Percentiles rank a stretch among this genome's conserved stretches.
phyloP scores from a whole-genome alignment of 1,140 invertebrate species.

The Orussus abietinus region DNA sequence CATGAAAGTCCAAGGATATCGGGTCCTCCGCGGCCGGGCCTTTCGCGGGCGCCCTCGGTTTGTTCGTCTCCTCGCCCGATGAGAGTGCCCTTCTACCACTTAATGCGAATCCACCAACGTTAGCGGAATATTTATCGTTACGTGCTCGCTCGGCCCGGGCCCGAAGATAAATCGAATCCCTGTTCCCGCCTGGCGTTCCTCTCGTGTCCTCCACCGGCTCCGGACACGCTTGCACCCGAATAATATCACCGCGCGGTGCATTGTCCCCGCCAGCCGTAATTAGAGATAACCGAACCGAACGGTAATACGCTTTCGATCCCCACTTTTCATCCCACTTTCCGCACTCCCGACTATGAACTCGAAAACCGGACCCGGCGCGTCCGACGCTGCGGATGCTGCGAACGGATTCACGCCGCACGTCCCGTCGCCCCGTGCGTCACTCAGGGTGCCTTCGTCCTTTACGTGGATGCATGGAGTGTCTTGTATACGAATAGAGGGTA shows the following conservation, averaged over 20 bases:
- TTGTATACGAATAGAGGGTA: too few species aligned
- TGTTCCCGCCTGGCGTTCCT: constrained; percentile 19
- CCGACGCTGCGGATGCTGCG: too few species aligned
- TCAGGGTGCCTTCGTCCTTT: too few species aligned
- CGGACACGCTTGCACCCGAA: constrained; percentile 12
- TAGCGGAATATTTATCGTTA: constrained; percentile 7
- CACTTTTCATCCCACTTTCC: neutral
- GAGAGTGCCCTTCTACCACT: constrained; percentile 2
- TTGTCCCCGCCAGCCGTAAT: constrained; percentile 26
- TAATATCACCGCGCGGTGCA: constrained; percentile 9
- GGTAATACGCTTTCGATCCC: constrained; percentile 13
- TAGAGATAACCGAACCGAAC: constrained; percentile 24
- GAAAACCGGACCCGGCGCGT: too few species aligned
- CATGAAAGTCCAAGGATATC: constrained; percentile 14
- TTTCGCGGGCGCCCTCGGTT: too few species aligned
- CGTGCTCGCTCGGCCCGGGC: neutral
- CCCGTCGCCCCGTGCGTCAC: too few species aligned
- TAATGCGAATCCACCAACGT: constrained; percentile 7
- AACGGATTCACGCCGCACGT: too few species aligned
- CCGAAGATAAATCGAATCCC: constrained; percentile 29
- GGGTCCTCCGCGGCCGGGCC: too few species aligned
- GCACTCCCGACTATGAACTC: neutral
- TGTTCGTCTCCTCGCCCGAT: too few species aligned
- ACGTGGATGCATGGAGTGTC: too few species aligned
- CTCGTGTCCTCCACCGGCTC: constrained; percentile 7